phyloP scores from a whole-genome alignment of 2,888 invertebrate species.

The Invenusta paracnida region DNA sequence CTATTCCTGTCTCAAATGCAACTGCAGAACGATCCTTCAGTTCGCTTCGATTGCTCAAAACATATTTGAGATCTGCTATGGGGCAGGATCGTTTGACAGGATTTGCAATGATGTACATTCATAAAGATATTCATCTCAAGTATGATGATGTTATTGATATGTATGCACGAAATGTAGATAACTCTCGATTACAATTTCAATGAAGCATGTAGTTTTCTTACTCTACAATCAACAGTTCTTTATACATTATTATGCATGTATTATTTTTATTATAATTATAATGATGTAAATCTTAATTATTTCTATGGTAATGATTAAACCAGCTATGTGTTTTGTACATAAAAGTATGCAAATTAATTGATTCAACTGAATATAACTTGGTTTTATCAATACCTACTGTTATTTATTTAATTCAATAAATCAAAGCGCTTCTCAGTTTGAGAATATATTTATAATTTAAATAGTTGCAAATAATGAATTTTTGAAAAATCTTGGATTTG shows the following conservation, averaged over 20 bases:
- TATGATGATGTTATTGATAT: neutral
- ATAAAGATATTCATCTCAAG: neutral
- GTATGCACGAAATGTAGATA: neutral
- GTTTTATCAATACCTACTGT: slow-evolving; percentile 21
- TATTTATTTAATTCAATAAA: slow-evolving; percentile 16
- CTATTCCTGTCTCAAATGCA: neutral
- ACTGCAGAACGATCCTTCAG: neutral
- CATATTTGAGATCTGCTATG: neutral
- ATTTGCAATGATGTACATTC: neutral
- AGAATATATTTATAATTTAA: neutral
- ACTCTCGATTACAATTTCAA: neutral
- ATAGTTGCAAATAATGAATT: neutral
- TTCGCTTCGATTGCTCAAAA: neutral
- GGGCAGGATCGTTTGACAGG: neutral
- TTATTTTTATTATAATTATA: slow-evolving; percentile 23
- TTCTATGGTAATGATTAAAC: too few species aligned
- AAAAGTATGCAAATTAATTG: neutral
- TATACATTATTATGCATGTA: slow-evolving; percentile 17
- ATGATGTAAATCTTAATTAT: neutral
- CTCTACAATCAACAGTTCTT: neutral
- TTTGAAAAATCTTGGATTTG: neutral
- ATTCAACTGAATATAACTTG: slow-evolving; percentile 21
- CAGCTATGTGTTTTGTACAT: slow-evolving; percentile 6
- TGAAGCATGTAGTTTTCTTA: neutral
- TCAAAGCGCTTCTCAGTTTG: slow-evolving; percentile 11